phyloP scores from a whole-genome alignment of 2,797 vertebrate species.

The Eulemur albifrons region DNA sequence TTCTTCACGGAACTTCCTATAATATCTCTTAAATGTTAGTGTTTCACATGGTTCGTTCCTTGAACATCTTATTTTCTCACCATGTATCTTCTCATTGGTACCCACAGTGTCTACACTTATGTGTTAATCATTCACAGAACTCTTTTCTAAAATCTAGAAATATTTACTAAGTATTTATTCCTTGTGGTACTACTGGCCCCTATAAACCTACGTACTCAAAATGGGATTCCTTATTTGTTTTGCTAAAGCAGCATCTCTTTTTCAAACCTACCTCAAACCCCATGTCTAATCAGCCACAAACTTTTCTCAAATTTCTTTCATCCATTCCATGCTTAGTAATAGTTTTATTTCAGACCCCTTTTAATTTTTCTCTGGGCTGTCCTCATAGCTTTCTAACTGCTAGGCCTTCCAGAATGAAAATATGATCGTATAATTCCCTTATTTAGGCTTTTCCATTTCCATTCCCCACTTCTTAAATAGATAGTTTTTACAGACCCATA shows the following conservation, averaged over 20 bases:
- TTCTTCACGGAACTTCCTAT: neutral
- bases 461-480: neutral
- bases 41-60: neutral
- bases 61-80: neutral
- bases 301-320: neutral
- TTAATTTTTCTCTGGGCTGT: neutral
- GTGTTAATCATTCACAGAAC: neutral
- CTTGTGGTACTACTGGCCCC: neutral
- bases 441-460: neutral
- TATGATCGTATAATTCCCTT: neutral
- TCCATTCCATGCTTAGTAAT: neutral
- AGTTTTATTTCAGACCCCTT: neutral
- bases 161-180: conserved; percentile 16
- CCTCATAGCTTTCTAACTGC: neutral
- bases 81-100: neutral
- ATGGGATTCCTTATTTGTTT: neutral
- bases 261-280: neutral
- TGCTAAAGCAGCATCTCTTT: neutral
- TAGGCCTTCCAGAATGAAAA: neutral
- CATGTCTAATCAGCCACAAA: neutral
- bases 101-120: neutral
- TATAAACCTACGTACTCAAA: neutral
- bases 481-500: neutral
- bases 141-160: neutral
- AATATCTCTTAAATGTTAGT: neutral